These are phyloP conservation scores for Cichladusa arquata DNA, from an alignment of 2,113 vertebrate genomes.

Conservation along the genomic window DNA sequence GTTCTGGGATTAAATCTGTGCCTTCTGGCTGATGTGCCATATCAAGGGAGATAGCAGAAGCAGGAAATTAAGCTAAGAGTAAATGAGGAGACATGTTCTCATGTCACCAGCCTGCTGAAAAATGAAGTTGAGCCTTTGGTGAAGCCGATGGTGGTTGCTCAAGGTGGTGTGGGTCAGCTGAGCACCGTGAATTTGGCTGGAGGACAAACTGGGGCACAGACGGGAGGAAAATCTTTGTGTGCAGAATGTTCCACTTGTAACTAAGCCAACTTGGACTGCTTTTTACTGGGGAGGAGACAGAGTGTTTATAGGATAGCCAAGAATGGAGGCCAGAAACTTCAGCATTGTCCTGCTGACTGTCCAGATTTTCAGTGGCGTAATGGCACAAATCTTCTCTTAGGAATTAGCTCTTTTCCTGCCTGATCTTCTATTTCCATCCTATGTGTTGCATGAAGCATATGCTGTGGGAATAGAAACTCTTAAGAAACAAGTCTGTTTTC, in stretches of 20 bases:
- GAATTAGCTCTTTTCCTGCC: neutral
- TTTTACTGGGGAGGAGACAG: neutral
- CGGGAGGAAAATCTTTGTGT: neutral
- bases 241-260: neutral
- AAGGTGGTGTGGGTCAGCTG: neutral
- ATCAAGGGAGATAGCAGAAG: neutral
- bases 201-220: neutral
- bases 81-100: neutral
- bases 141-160: neutral
- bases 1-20: neutral
- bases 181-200: neutral
- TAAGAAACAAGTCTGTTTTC: neutral
- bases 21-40: neutral
- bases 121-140: neutral
- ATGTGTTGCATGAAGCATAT: neutral
- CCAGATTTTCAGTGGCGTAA: neutral
- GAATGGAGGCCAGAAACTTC: neutral
- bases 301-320: neutral
- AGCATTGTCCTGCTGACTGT: neutral
- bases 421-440: neutral
- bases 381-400: neutral
- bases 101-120: neutral
- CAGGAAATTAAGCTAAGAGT: neutral
- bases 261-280: neutral
- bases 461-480: neutral